Evolutionary conservation across 2,888 invertebrate species (phyloP).

Genomic region (Lydus trimaculatus): DNA sequence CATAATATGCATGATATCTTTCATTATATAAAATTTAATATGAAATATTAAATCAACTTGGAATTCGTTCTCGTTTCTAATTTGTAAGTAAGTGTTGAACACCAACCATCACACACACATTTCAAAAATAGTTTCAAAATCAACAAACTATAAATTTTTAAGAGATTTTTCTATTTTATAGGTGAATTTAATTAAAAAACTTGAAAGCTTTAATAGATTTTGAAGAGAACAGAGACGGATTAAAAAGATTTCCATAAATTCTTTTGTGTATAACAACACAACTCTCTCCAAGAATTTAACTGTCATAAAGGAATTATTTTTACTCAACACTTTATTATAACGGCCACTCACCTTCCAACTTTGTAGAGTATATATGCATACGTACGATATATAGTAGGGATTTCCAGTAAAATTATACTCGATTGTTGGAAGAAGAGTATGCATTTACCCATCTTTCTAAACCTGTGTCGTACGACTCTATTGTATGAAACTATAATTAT

Average conservation of each 20-base stretch:
- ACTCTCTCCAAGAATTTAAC: neutral
- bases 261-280: neutral
- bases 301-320: neutral
- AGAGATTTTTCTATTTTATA: neutral
- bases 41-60: no score
- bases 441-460: neutral
- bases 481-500: neutral
- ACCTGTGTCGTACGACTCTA: neutral
- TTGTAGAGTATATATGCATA: neutral
- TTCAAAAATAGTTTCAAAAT: conserved; percentile 1
- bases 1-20: neutral
- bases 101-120: neutral
- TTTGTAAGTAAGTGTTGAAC: no score
- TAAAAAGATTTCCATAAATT: neutral
- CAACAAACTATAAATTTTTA: neutral
- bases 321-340: neutral
- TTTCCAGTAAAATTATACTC: conserved; percentile 2
- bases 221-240: neutral
- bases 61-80: no score
- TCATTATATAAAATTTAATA: no score
- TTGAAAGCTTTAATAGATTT: neutral
- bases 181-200: neutral
- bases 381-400: neutral
- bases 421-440: neutral
- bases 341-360: conserved; percentile 4